Evolutionary conservation across 2,888 invertebrate genomes (phyloP), one percentile per base, ranked within the genome.

Genomic region (Teinopalpus imperialis): DNA sequence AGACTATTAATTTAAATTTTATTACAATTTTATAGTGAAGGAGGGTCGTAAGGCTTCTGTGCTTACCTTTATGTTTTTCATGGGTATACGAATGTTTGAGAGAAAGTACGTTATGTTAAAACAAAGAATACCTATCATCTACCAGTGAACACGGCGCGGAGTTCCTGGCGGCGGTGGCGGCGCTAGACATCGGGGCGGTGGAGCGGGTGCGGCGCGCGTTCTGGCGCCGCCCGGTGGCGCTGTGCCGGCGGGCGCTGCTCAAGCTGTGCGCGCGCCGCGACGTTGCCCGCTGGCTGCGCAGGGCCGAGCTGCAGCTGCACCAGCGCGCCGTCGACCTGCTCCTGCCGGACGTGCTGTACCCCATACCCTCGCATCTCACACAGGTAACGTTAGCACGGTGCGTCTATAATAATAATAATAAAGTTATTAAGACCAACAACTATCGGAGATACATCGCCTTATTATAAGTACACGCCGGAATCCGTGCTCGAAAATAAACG

Each of bases 261-360:
- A 94, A 91, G 44, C 89, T 96, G 23, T 35, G 34, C 5, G 64
- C 74, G 10, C 62, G 74, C 1, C 54, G 57, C 43, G 93, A 93
- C 58, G 93, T 96, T 41, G 94, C 95, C 70, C 90, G 92, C 43
- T 97, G 95, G 90, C 93, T 97, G 61, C 91, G 93, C 39, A 90
- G 91, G 67, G 96, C 97, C 37, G 98, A 98, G 86, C 94, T 96
- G 73, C 92, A 93, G 56, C 97, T 99, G 82, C 98, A 98, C 88
- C 99, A 99, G 88, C 95, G 96, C 71, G 92, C 98, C 59, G 97
- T 98, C 5, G 97, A 98, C 81, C 95, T 98, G 63, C 92, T 99
- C 59, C 95, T 99, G 82, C 98, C 99, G 9, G 97, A 98, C 85
- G 98, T 99, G 34, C 91, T 99, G 51, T 92, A 97, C 60, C 97